These are phyloP conservation scores for Cryptosula pallasiana DNA, from an alignment of 2,888 invertebrate genomes.

Conservation along the genomic window DNA sequence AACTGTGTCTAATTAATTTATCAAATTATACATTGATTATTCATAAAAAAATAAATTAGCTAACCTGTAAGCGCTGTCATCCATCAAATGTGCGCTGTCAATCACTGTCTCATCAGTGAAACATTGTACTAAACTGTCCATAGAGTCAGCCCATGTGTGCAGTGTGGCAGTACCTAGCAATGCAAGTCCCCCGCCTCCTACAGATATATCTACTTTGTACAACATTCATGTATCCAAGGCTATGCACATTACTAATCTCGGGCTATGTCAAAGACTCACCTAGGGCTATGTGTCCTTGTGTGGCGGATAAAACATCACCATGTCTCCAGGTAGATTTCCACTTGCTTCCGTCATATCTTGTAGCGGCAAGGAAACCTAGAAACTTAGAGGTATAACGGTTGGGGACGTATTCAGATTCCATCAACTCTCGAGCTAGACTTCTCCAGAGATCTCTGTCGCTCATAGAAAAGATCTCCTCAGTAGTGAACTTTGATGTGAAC, in stretches of 20 bases:
- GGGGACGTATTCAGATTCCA: slow-evolving; percentile 57
- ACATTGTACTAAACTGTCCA: slow-evolving; percentile 65
- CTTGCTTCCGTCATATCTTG: slow-evolving; percentile 61
- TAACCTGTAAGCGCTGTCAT: slow-evolving; percentile 81
- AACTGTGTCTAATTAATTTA: too few relatives aligned
- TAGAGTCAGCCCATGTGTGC: slow-evolving; percentile 77
- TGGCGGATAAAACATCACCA: slow-evolving; percentile 48
- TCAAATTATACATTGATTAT: too few relatives aligned
- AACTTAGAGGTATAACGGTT: slow-evolving; percentile 68
- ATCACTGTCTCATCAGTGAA: slow-evolving; percentile 64
- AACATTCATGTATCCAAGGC: too few relatives aligned
- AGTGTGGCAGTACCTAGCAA: slow-evolving; percentile 83
- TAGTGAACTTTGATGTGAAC: slow-evolving; percentile 68
- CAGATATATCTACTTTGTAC: too few relatives aligned
- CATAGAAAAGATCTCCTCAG: slow-evolving; percentile 67
- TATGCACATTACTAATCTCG: not conserved
- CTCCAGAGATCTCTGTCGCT: slow-evolving; percentile 77
- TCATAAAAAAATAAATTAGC: too few relatives aligned
- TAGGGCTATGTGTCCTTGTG: slow-evolving; percentile 74
- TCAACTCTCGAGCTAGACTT: slow-evolving; percentile 75
- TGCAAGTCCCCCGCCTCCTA: slow-evolving; percentile 72
- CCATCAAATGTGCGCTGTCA: slow-evolving; percentile 71
- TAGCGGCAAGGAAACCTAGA: slow-evolving; percentile 82
- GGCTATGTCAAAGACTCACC: slow-evolving; percentile 60
- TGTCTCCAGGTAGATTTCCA: not conserved